Evolutionary conservation across 2,113 vertebrate species (phyloP).

Genomic region (Hymenochirus boettgeri): DNA sequence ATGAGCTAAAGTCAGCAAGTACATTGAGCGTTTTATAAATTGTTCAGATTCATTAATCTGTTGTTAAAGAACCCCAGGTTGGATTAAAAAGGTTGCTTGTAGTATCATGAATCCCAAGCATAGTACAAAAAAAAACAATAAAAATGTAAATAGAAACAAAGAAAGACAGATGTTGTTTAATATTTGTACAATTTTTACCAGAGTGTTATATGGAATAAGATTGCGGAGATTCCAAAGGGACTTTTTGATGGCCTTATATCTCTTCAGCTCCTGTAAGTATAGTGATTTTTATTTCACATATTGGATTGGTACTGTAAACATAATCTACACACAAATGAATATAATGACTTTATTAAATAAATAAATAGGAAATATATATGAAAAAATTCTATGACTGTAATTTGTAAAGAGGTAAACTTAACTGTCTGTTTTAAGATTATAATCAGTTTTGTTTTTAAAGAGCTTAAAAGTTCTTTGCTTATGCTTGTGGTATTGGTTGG

Average conservation of each 20-base stretch:
- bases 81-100: constrained; percentile 44
- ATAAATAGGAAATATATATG: no score
- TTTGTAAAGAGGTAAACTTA: no score
- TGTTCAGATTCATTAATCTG: no score
- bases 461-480: no score
- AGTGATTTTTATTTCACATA: constrained; percentile 38
- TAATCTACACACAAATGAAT: neutral
- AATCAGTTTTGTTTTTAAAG: no score
- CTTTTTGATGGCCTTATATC: constrained; percentile 94
- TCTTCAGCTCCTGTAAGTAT: constrained; percentile 94
- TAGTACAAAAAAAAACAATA: constrained; percentile 52
- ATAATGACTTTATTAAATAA: neutral
- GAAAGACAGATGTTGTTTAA: constrained; percentile 48
- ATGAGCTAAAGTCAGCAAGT: no score
- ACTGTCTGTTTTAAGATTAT: no score
- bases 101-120: constrained; percentile 45
- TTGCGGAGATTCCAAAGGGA: constrained; percentile 92
- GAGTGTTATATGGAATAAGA: constrained; percentile 97
- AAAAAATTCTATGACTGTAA: no score
- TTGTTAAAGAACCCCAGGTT: no score
- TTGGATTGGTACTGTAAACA: neutral
- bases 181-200: constrained; percentile 59
- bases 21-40: no score
- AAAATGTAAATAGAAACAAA: constrained; percentile 42
- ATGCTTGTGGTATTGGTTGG: no score